Evolutionary conservation across 1,140 invertebrate genomes (phyloP), one percentile per base, ranked within the genome.

Genomic region (Drosophila nebulosa): DNA sequence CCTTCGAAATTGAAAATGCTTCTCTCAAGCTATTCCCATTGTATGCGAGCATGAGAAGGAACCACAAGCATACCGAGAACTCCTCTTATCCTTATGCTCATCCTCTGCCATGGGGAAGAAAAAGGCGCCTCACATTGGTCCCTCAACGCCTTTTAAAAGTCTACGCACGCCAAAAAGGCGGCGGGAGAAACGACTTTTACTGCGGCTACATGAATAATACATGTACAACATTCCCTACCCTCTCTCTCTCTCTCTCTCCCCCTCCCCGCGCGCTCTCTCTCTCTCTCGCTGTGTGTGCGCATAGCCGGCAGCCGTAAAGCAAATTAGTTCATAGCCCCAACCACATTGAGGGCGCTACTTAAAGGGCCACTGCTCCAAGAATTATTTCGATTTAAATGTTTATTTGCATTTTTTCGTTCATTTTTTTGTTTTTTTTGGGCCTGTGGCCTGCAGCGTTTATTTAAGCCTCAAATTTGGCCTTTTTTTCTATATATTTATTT

Each of bases 181-280:
- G 32, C 39, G 24, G n/a, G n/a, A 42, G 76, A 52, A 64, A 77
- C 78, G 78, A 86, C 78, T 85, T 85, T 86, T 74, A 81, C 78
- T 81, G 74, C 83, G 83, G 78, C 78, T 78, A 64, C 70, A 81
- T 85, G 78, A 85, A 85, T 85, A 85, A 85, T 85, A 81, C 80
- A 85, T 85, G 60, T 66, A 63, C 55, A 52, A 32, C 53, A 14
- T 46, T 46, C 21, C 52, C 22, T 14, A 2, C 7, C 18, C 12
- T 12, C 35, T 14, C 12, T 6, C 12, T 14, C n/a, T 9, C 6
- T 4, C 2, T 10, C 7, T n/a, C 0, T 36, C 12, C 4, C 35
- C 4, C 9, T 36, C 12, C 3, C 32, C 10, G 2, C 14, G 9
- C n/a, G n/a, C n/a, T 16, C 16, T 10, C 12, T 36, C 35, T 39